Conservation (phyloP, 2,888 invertebrate species). For the Alcis repandata region DNA sequence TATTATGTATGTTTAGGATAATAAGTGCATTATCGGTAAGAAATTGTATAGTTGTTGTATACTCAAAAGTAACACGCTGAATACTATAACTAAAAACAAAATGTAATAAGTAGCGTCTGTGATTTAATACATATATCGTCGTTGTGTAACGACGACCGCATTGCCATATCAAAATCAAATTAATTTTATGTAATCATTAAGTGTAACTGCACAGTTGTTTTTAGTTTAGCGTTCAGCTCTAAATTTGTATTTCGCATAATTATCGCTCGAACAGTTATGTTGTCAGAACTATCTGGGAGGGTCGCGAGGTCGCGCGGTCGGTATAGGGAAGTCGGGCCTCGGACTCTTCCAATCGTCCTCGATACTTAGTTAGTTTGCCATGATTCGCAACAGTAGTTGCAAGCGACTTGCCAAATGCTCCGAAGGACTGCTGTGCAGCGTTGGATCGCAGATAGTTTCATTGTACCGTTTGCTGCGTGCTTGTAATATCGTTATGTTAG, state of each 20-base stretch:
- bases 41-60: conserved; percentile 78
- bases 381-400: conserved; percentile 41
- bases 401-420: conserved; percentile 43
- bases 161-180: conserved; percentile 84
- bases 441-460: conserved; percentile 64
- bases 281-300: conserved; percentile 50
- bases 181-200: conserved; percentile 76
- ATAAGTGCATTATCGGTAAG: conserved; percentile 82
- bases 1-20: conserved; percentile 78
- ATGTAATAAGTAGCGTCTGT: conserved; percentile 77
- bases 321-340: conserved; percentile 29
- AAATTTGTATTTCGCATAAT: conserved; percentile 66
- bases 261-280: conserved; percentile 52
- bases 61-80: conserved; percentile 73
- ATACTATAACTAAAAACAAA: conserved; percentile 70
- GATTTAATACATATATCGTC: conserved; percentile 83
- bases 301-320: conserved; percentile 47
- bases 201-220: conserved; percentile 59
- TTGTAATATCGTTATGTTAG: conserved; percentile 62
- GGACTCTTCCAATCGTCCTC: conserved; percentile 16
- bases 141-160: conserved; percentile 74
- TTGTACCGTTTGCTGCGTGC: conserved; percentile 80
- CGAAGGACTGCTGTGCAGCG: conserved; percentile 18
- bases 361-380: conserved; percentile 46
- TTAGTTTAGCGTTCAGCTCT: conserved; percentile 60